These are phyloP conservation scores for Heliconius himera DNA, from an alignment of 1,140 invertebrate genomes.

Conservation along the genomic window DNA sequence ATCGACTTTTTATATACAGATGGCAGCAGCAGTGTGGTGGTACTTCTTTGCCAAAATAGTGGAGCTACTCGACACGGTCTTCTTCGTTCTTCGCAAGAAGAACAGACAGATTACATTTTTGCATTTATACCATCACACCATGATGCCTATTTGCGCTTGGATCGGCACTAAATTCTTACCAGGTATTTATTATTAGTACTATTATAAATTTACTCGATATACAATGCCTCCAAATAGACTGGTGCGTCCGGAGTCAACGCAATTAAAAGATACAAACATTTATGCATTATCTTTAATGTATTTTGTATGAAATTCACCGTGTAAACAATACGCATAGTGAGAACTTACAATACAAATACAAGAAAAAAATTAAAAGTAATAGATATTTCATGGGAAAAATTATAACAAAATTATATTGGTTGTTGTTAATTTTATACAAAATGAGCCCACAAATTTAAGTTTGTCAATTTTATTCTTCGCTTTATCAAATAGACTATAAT, in stretches of 20 bases:
- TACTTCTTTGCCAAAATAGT: constrained; percentile 85
- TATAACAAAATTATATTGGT: not conserved
- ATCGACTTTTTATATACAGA: constrained; percentile 61
- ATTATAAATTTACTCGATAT: too few species aligned
- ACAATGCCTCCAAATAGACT: too few species aligned
- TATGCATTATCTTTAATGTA: too few species aligned
- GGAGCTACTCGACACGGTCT: constrained; percentile 88
- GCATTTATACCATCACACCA: constrained; percentile 87
- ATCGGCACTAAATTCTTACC: constrained; percentile 91
- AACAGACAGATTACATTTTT: constrained; percentile 88
- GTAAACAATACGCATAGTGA: too few species aligned
- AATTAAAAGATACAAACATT: too few species aligned
- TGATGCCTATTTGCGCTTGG: constrained; percentile 89
- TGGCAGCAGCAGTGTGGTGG: constrained; percentile 85
- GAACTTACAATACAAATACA: too few species aligned
- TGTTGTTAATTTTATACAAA: not conserved
- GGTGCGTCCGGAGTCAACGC: too few species aligned
- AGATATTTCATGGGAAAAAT: too few species aligned
- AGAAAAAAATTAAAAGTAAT: too few species aligned
- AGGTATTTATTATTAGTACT: constrained; percentile 59
- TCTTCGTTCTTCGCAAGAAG: constrained; percentile 91
- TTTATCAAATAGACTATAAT: too few species aligned
- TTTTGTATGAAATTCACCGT: too few species aligned
- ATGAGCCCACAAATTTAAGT: not conserved
- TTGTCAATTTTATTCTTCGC: too few species aligned